Evolutionary conservation across 2,797 vertebrate species (phyloP).

Genomic region (Brachyalestes nurse): DNA sequence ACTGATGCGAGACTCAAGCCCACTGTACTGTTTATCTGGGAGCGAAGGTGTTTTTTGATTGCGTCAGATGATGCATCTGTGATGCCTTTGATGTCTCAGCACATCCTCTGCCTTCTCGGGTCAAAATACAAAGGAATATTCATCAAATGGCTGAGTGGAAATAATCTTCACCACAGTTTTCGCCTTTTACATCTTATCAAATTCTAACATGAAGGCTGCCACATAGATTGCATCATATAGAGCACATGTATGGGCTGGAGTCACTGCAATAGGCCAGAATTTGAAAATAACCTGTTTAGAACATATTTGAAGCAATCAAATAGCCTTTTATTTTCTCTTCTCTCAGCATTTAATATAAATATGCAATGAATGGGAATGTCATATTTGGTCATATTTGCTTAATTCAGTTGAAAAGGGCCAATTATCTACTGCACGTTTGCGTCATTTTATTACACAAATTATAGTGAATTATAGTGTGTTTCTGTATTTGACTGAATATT

Average conservation of each 20-base stretch:
- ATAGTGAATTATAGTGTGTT: too few relatives aligned
- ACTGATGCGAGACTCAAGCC: slow-evolving; percentile 12
- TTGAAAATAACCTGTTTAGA: too few relatives aligned
- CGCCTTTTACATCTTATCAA: not conserved
- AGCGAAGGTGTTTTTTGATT: not conserved
- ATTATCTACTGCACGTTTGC: not conserved
- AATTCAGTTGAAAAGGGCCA: not conserved
- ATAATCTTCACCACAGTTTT: not conserved
- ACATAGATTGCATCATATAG: not conserved
- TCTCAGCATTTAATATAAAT: not conserved
- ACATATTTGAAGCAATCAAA: too few relatives aligned
- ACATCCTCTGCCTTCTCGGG: not conserved
- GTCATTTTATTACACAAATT: not conserved
- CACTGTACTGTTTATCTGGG: slow-evolving; percentile 23
- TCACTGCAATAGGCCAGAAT: not conserved
- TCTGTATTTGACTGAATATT: not conserved
- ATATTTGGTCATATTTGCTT: too few relatives aligned
- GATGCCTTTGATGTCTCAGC: not conserved
- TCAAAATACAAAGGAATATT: not conserved
- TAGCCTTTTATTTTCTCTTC: not conserved
- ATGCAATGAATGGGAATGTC: too few relatives aligned
- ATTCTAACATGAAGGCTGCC: not conserved
- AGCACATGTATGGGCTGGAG: not conserved
- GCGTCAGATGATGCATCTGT: not conserved
- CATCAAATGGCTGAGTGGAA: not conserved